Evolutionary conservation across 1,140 invertebrate species (phyloP).

Genomic region (Drusus annulatus): DNA sequence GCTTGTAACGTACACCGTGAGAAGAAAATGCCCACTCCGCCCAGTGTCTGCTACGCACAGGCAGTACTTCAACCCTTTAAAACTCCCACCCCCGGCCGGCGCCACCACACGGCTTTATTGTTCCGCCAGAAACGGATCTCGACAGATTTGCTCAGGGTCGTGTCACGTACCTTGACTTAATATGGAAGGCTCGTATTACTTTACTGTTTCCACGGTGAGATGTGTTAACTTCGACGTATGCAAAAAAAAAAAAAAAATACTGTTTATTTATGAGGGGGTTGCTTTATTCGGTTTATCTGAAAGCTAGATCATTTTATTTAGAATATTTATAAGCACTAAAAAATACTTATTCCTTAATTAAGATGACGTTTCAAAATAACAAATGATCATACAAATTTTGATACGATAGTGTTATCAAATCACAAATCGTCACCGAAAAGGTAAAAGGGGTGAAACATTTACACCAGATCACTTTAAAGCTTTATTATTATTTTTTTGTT

Average conservation of each 20-base stretch:
- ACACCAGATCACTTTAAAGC: no score
- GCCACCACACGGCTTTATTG: constrained; percentile 27
- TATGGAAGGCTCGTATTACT: constrained; percentile 32
- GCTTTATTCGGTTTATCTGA: neutral
- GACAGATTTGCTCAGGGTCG: constrained; percentile 18
- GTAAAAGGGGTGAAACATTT: no score
- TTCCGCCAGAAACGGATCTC: constrained; percentile 20
- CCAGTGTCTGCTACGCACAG: no score
- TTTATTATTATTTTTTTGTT: no score
- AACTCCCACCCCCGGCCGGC: neutral
- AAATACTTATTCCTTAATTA: no score
- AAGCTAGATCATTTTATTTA: neutral
- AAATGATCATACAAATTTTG: no score
- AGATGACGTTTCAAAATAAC: no score
- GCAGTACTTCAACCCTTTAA: constrained; percentile 7
- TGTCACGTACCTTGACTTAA: constrained; percentile 44
- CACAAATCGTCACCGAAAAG: no score
- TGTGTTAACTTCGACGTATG: constrained; percentile 36
- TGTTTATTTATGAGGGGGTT: constrained; percentile 35
- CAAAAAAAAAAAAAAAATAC: constrained; percentile 31
- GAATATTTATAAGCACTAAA: no score
- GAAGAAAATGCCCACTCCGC: no score
- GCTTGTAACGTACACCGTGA: no score
- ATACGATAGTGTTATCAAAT: no score
- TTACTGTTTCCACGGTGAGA: constrained; percentile 2